phyloP scores from a whole-genome alignment of 64 coral and sea anemone species.

The Actinia tenebrosa region DNA sequence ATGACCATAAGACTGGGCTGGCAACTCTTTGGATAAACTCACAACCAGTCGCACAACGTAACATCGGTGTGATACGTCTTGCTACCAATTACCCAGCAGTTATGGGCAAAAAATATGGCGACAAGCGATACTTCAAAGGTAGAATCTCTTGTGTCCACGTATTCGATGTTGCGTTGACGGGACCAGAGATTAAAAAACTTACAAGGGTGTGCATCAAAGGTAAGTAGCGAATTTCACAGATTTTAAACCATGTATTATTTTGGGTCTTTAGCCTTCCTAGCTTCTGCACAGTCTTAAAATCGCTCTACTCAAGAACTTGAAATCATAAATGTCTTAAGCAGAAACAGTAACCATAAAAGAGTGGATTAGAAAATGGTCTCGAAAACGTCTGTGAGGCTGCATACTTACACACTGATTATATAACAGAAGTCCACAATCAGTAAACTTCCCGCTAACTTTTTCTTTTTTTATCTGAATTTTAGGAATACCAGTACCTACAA shows the following conservation, averaged over 20 bases:
- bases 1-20: slow-evolving; percentile 37
- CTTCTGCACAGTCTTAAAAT: too few species aligned
- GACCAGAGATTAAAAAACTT: slow-evolving; percentile 53
- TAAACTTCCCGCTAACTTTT: not conserved
- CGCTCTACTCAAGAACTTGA: too few species aligned
- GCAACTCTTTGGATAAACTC: slow-evolving; percentile 66
- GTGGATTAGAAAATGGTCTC: too few species aligned
- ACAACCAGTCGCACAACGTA: slow-evolving; percentile 31
- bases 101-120: slow-evolving; percentile 47
- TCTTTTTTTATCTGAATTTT: not conserved
- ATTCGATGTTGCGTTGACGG: slow-evolving; percentile 55
- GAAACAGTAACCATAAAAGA: too few species aligned
- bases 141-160: slow-evolving; percentile 74
- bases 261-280: too few species aligned
- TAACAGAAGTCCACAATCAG: not conserved
- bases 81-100: slow-evolving; percentile 57
- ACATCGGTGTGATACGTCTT: slow-evolving; percentile 39
- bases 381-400: not conserved
- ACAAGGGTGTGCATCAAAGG: slow-evolving; percentile 68
- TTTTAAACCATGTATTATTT: too few species aligned
- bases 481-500: slow-evolving; percentile 41
- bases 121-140: slow-evolving; percentile 35
- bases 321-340: too few species aligned
- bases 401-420: too few species aligned
- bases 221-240: not conserved